A percentile compares a stretch with the other conserved stretches of the same genome.
These are phyloP conservation scores for Bradypodion pumilum DNA, from an alignment of 2,797 vertebrate species.

Conservation along the genomic window DNA sequence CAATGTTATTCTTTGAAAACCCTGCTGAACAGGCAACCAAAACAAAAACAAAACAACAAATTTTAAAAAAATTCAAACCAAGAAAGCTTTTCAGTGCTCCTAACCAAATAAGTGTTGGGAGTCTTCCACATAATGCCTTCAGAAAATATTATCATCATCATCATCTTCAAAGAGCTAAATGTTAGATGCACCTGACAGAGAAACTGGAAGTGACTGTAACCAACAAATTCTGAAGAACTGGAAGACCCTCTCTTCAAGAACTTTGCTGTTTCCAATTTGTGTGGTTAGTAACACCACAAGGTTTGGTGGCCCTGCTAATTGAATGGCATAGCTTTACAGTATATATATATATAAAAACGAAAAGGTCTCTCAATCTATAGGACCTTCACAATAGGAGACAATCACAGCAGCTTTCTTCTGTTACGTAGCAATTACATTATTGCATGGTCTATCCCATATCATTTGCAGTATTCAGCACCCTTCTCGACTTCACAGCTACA, in stretches of 20 bases:
- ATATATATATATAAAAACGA: conserved; percentile 37
- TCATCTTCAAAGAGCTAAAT: background rate
- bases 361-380: conserved; percentile 49
- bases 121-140: conserved; percentile 20
- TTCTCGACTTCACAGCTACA: conserved; percentile 64
- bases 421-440: conserved; percentile 69
- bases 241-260: conserved; percentile 25
- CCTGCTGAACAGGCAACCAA: conserved; percentile 40
- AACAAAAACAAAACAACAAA: background rate
- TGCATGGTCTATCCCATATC: conserved; percentile 65
- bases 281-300: conserved; percentile 3
- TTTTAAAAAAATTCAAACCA: background rate
- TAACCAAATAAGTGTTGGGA: conserved; percentile 39
- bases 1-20: conserved; percentile 50
- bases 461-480: conserved; percentile 60
- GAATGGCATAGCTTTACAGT: conserved; percentile 48
- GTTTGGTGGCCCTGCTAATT: background rate
- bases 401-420: conserved; percentile 59
- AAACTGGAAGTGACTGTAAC: background rate
- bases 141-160: conserved; percentile 19
- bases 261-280: conserved; percentile 10
- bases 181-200: conserved; percentile 1
- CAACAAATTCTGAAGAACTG: conserved; percentile 16
- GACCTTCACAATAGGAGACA: conserved; percentile 53
- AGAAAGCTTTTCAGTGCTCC: conserved; percentile 19